Percentiles rank a stretch among this genome's conserved stretches.
phyloP scores from a whole-genome alignment of 1,140 invertebrate genomes.

The Drosophila navojoa region DNA sequence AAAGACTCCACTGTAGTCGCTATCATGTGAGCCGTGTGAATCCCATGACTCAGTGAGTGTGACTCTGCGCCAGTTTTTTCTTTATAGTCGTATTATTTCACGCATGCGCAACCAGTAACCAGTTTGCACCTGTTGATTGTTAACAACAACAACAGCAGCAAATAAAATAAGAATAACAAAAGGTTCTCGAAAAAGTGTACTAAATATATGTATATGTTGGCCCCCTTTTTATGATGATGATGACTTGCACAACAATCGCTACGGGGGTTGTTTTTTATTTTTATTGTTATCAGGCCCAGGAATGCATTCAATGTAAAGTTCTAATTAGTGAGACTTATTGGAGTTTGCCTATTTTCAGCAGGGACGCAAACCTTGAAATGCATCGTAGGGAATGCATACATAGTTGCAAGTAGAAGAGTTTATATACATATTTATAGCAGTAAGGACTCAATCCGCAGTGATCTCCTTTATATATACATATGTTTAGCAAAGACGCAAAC shows the following conservation, averaged over 20 bases:
- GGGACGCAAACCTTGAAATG: not conserved
- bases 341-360: not conserved
- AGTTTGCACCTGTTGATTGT: slow-evolving; percentile 26
- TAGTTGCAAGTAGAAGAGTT: not conserved
- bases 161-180: slow-evolving; percentile 9
- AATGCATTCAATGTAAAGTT: not conserved
- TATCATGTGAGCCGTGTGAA: slow-evolving; percentile 11
- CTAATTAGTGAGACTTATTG: slow-evolving; percentile 5
- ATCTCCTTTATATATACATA: not conserved
- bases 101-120: slow-evolving; percentile 33
- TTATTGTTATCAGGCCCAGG: not conserved
- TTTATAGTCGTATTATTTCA: slow-evolving; percentile 5
- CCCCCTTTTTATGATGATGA: not conserved
- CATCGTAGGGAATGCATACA: not conserved
- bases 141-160: slow-evolving; percentile 1
- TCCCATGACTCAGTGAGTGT: slow-evolving; percentile 24
- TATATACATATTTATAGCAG: not conserved
- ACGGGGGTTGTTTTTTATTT: slow-evolving; percentile 8
- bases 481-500: too few relatives aligned
- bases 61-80: slow-evolving; percentile 1
- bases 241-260: slow-evolving; percentile 29
- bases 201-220: slow-evolving; percentile 5
- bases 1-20: slow-evolving; percentile 8
- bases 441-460: not conserved
- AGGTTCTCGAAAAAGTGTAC: not conserved